Percentiles rank a stretch among this genome's conserved stretches.
These are phyloP conservation scores for Hormiphora californensis DNA, from an alignment of 37 sponge, comb jelly and placozoan species.

Conservation along the genomic window DNA sequence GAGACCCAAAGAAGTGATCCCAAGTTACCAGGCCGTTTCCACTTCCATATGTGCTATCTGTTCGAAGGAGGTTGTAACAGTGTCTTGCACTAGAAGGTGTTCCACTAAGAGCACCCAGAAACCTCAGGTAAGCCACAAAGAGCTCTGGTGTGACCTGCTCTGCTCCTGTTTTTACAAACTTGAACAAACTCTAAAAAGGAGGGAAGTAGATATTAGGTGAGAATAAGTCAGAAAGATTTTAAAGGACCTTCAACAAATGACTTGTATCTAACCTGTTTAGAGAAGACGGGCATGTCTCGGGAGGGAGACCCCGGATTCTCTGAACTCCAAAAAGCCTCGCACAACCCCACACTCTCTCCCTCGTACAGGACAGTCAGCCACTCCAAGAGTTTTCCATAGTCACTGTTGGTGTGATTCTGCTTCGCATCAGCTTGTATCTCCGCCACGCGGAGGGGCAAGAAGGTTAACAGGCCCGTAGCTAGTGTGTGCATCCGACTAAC, in stretches of 20 bases:
- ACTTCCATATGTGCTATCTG: conserved; percentile 42
- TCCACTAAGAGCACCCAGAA: conserved; percentile 74
- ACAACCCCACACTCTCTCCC: neutral
- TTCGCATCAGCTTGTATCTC: conserved; percentile 10
- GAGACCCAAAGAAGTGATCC: conserved; percentile 91
- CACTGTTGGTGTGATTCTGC: neutral
- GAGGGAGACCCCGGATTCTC: neutral
- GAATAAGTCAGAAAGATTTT: neutral
- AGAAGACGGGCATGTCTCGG: neutral
- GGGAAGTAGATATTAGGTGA: neutral
- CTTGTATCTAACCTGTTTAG: neutral
- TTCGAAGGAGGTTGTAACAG: conserved; percentile 75
- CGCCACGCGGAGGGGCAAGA: conserved; percentile 64
- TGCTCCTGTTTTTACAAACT: conserved; percentile 75
- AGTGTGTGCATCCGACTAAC: conserved; percentile 62
- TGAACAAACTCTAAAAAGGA: conserved; percentile 58
- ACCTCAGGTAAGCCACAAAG: conserved; percentile 76
- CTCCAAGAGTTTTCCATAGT: neutral
- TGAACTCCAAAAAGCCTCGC: conserved; percentile 2
- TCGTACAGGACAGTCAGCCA: neutral
- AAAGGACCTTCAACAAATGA: neutral
- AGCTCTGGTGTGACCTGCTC: conserved; percentile 76
- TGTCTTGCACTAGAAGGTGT: conserved; percentile 66
- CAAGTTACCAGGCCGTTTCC: conserved; percentile 69
- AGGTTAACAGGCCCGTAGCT: conserved; percentile 65